Base-by-base conservation (phyloP, 2,888 invertebrate genomes). In the Atethmia centrago region DNA sequence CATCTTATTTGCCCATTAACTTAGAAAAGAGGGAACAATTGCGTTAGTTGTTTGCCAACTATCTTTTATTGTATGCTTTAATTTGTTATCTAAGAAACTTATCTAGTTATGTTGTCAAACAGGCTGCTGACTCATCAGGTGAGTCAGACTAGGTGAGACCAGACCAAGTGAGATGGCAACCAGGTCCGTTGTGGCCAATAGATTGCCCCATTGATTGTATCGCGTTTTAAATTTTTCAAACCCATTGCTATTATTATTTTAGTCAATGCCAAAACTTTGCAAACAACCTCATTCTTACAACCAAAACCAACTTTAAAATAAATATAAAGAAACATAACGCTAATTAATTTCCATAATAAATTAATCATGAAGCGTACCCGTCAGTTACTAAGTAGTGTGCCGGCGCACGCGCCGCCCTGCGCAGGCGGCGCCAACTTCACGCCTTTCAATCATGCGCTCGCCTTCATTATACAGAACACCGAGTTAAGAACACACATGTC, bases 381-480 rank as follows among this genome's bases (percentile, higher is more conserved):
- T 74, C 67, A 70, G 79, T 81, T 71, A 49, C 21, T 56, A 71
- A 56, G 66, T 36, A 63, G 81, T 69, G 61, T 61, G 53, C 82
- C 69, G 72, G 88, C 85, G 88, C 87, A 85, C 83, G 90, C 90
- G 87, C 90, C 89, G 88, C 89, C 90, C 86, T 84, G 79, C 83
- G 84, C 88, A 86, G 88, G 90, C 89, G 88, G 88, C 87, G 89
- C 88, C 77, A 71, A 66, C 80, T 79, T 80, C 77, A 83, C 86
- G 88, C 88, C 86, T 88, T 88, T 88, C 84, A 88, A 88, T 90
- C 88, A 89, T 81, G 84, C 81, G 83, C 72, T 66, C 53, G 68
- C 66, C 45, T 76, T 85, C 64, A 85, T 78, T 83, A 82, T 64
- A 40, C 66, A 58, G 36, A 59, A 65, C 71, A 70, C 28, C 72